These are phyloP conservation scores for Heliconius aoede DNA, from an alignment of 2,888 invertebrate genomes.

Conservation along the genomic window DNA sequence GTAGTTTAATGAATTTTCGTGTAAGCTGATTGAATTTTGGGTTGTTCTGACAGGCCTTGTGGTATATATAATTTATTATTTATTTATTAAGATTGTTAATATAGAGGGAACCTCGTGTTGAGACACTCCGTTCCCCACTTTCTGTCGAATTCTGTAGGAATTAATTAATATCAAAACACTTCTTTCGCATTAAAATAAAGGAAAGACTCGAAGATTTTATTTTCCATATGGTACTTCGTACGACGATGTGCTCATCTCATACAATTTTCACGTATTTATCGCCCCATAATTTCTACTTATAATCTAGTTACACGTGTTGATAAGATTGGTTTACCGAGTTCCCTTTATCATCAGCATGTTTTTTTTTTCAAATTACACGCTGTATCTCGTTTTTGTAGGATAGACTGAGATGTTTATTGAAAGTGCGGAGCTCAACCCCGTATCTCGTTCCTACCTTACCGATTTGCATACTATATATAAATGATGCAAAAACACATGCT, in stretches of 20 bases:
- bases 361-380: not conserved
- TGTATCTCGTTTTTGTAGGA: too few relatives aligned
- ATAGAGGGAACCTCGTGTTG: too few relatives aligned
- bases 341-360: not conserved
- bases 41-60: not conserved
- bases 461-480: not conserved
- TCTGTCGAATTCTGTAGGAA: too few relatives aligned
- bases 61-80: not conserved
- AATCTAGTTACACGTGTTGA: slow-evolving; percentile 33
- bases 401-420: too few relatives aligned
- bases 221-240: not conserved
- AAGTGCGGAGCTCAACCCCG: not conserved
- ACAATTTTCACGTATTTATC: slow-evolving; percentile 6
- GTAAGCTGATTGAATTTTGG: not conserved
- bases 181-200: not conserved
- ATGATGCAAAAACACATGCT: not conserved
- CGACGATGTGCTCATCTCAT: not conserved
- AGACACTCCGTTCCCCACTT: too few relatives aligned
- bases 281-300: slow-evolving; percentile 27
- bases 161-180: too few relatives aligned
- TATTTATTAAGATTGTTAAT: too few relatives aligned
- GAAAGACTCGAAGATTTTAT: not conserved
- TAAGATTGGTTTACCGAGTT: slow-evolving; percentile 26
- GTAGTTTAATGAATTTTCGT: slow-evolving; percentile 17
- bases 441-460: not conserved